Base-by-base conservation (phyloP, 2,113 vertebrate species). In the Mystacornis crossleyi region DNA sequence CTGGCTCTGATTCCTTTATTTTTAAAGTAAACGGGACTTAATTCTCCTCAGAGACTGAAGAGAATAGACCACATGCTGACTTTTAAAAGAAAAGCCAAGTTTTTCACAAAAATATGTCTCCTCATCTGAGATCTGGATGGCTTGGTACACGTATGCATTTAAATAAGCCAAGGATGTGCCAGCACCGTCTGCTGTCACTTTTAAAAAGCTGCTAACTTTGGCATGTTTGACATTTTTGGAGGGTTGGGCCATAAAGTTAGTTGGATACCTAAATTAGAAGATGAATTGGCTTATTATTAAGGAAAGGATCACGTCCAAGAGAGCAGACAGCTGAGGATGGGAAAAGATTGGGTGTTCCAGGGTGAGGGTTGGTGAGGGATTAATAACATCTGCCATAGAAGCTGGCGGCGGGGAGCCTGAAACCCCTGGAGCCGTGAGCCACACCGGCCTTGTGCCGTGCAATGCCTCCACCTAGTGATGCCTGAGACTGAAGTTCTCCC, bases 71-170 rank as follows among this genome's bases (percentile, higher is more conserved):
- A 90, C 84, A 61, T 75, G 81, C 74, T 40, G 71, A 79, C 70
- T 95, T 85, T 28, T 62, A 62, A 55, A 75, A 91, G 84, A 91
- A 95, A 95, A 92, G 78, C 85, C 87, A 97, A 91, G 53, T 89
- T 93, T 97, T 85, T 91, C 58, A 48, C 31, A 77, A 73, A 85
- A 95, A 85, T 45, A 47, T 47, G 43, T 82, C 81, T 91, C n/a
- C 28, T 75, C 18, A 84, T 57, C 45, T 48, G 84, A 69, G 50
- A 61, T 85, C 73, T 91, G 83, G 87, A 93, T 42, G 70, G 29
- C 53, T 87, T 51, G 34, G 31, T 95, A 36, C 34, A 34, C 0
- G 0, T 50, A 50, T 38, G 17, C 31, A 53, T 82, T 79, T 70
- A 89, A 94, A 87, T 42, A 81, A 94, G 61, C 78, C 81, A 84